Evolutionary conservation across 2,888 invertebrate genomes (phyloP).

Genomic region (Fragum fragum): DNA sequence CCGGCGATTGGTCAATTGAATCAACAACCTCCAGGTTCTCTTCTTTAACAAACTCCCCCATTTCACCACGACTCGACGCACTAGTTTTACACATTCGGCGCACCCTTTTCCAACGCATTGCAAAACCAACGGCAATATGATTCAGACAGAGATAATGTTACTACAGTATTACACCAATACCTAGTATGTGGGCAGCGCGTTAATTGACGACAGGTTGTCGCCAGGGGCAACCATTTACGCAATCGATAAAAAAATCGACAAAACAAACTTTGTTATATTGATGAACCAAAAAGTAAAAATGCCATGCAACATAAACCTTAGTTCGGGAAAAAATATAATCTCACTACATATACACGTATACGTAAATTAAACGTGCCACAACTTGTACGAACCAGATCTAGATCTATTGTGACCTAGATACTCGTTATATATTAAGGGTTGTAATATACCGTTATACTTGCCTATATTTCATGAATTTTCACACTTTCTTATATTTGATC

Average conservation of each 20-base stretch:
- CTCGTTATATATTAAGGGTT: constrained; percentile 11
- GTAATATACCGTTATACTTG: constrained; percentile 23
- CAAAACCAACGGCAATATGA: neutral
- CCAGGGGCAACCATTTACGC: neutral
- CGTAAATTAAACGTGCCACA: neutral
- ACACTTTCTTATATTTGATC: constrained; percentile 1
- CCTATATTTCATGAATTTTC: constrained; percentile 18
- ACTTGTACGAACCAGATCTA: constrained; percentile 1
- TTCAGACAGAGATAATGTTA: neutral
- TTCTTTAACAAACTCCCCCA: too few relatives aligned
- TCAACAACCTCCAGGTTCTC: too few relatives aligned
- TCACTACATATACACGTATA: neutral
- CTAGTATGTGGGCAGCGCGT: neutral
- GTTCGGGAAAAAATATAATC: too few relatives aligned
- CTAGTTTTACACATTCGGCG: neutral
- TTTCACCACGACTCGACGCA: neutral
- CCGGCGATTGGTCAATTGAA: too few relatives aligned
- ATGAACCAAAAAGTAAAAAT: too few relatives aligned
- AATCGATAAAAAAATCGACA: neutral
- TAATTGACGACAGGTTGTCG: neutral
- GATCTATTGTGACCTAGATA: constrained; percentile 5
- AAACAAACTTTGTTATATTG: too few relatives aligned
- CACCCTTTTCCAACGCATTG: neutral
- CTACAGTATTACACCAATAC: neutral
- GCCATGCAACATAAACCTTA: too few relatives aligned